Percentiles rank a stretch among this genome's conserved stretches.
phyloP scores from a whole-genome alignment of 2,888 invertebrate species.

The Thecophora atra region DNA sequence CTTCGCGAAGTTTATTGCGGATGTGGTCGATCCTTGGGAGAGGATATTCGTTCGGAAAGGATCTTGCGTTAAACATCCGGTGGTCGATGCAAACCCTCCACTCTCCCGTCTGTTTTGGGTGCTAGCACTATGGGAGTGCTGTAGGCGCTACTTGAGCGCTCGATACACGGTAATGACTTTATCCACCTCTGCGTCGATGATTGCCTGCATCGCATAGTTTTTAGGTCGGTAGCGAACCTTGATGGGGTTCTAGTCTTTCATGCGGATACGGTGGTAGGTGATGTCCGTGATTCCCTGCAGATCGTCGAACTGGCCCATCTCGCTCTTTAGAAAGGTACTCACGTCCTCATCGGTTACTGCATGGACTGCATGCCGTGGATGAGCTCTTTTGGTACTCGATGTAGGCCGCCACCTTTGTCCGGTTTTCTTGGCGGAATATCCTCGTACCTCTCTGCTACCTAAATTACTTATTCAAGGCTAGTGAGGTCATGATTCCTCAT shows the following conservation, averaged over 20 bases:
- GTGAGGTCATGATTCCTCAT: background rate
- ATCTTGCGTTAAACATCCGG: slow-evolving; percentile 18
- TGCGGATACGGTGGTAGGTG: background rate
- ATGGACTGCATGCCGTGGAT: no score
- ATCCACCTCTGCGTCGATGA: slow-evolving; percentile 34
- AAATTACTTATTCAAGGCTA: background rate
- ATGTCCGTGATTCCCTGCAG: background rate
- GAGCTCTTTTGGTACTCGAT: no score
- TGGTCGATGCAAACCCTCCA: slow-evolving; percentile 40
- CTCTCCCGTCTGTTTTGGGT: slow-evolving; percentile 32
- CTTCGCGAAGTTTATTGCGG: background rate
- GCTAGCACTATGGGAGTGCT: slow-evolving; percentile 35
- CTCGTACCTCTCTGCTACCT: slow-evolving; percentile 1
- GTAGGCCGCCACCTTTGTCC: no score
- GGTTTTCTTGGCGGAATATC: no score
- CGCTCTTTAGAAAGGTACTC: background rate
- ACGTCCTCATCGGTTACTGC: background rate
- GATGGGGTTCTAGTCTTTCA: background rate
- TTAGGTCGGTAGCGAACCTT: slow-evolving; percentile 21
- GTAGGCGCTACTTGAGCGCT: slow-evolving; percentile 35
- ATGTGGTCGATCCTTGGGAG: slow-evolving; percentile 25
- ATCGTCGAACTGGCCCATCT: background rate
- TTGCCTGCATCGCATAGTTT: slow-evolving; percentile 37
- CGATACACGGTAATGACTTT: slow-evolving; percentile 26
- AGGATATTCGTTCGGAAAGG: slow-evolving; percentile 33